A percentile compares a stretch with the other conserved stretches of the same genome.
These are phyloP conservation scores for Drosophila atripex DNA, from an alignment of 2,888 invertebrate species.

Conservation along the genomic window DNA sequence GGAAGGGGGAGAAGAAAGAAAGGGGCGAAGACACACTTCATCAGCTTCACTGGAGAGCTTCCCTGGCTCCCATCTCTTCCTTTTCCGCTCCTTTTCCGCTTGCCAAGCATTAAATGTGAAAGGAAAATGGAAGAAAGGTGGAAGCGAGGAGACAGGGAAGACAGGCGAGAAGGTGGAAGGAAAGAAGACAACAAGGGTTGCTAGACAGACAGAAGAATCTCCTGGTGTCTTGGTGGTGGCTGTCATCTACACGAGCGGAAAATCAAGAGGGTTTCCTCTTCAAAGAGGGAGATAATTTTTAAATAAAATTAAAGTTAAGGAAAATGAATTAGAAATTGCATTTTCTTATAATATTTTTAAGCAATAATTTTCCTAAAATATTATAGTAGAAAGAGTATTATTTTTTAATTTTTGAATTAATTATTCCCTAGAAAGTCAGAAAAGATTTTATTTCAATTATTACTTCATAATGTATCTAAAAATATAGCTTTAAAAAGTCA, in stretches of 20 bases:
- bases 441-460: too few relatives aligned
- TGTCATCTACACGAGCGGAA: neutral
- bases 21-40: slow-evolving; percentile 15
- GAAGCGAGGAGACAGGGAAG: neutral
- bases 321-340: too few relatives aligned
- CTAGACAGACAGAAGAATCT: slow-evolving; percentile 6
- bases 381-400: too few relatives aligned
- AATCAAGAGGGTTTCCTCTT: neutral
- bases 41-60: slow-evolving; percentile 26
- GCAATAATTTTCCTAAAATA: too few relatives aligned
- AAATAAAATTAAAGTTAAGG: neutral
- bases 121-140: neutral
- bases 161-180: neutral
- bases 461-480: too few relatives aligned
- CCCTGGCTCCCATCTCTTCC: neutral
- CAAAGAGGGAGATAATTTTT: neutral
- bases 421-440: too few relatives aligned
- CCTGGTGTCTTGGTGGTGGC: neutral
- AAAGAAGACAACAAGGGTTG: slow-evolving; percentile 5
- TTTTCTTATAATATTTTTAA: too few relatives aligned
- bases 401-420: too few relatives aligned
- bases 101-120: slow-evolving; percentile 29
- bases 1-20: neutral
- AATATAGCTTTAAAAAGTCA: too few relatives aligned
- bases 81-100: slow-evolving; percentile 19